phyloP scores from a whole-genome alignment of 2,888 invertebrate genomes.

The Habroteleia sp. region DNA sequence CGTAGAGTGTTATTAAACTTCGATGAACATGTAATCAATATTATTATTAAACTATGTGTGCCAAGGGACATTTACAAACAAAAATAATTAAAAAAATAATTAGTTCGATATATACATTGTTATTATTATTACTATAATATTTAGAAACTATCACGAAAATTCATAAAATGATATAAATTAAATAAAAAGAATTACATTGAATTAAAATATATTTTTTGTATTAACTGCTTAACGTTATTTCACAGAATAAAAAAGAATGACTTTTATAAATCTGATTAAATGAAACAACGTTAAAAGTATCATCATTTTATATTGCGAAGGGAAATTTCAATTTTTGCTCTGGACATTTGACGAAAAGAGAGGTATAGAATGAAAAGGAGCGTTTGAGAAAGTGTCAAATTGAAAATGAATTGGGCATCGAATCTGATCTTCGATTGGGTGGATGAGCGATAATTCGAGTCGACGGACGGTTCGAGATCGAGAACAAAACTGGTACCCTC shows the following conservation, averaged over 20 bases:
- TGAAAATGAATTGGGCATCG: constrained; percentile 57
- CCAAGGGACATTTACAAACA: too few species aligned
- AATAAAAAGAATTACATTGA: too few species aligned
- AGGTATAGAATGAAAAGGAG: constrained; percentile 23
- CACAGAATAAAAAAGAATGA: neutral
- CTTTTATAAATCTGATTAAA: constrained; percentile 12
- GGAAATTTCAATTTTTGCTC: constrained; percentile 24
- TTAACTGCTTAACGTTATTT: constrained; percentile 7
- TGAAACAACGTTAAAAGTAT: constrained; percentile 17
- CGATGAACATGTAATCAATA: too few species aligned
- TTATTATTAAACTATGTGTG: too few species aligned
- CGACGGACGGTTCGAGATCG: constrained; percentile 71
- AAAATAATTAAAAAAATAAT: too few species aligned
- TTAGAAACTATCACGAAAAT: too few species aligned
- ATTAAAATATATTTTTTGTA: too few species aligned
- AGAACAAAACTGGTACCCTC: constrained; percentile 72
- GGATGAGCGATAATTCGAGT: constrained; percentile 62
- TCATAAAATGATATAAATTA: too few species aligned
- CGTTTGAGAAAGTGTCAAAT: constrained; percentile 58
- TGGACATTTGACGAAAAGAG: constrained; percentile 15
- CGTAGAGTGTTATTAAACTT: too few species aligned
- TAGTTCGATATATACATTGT: too few species aligned
- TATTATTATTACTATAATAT: too few species aligned
- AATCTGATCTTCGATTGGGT: constrained; percentile 70
- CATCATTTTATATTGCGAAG: constrained; percentile 23